A percentile compares a stretch with the other conserved stretches of the same genome.
phyloP scores from a whole-genome alignment of 2,888 invertebrate species.

The Tachina fera region DNA sequence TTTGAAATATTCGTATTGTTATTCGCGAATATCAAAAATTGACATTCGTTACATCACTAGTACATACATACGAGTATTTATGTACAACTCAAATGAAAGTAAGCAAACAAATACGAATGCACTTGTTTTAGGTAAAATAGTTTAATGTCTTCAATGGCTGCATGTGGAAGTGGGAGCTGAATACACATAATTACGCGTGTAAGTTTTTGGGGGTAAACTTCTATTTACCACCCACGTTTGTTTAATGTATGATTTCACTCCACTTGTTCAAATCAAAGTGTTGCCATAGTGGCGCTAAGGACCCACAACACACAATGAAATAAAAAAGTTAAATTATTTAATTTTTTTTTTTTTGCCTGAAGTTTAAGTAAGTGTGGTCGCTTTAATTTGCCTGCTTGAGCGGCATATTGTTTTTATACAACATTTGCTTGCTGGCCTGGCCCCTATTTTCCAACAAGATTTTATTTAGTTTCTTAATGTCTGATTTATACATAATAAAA shows the following conservation, averaged over 20 bases:
- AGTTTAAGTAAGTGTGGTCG: constrained; percentile 29
- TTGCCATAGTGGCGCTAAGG: constrained; percentile 61
- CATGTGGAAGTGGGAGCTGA: background rate
- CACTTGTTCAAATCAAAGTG: constrained; percentile 53
- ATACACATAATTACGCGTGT: constrained; percentile 9
- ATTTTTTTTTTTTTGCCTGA: background rate
- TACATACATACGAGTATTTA: background rate
- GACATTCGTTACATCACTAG: too few species aligned
- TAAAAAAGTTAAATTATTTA: background rate
- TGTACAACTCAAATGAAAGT: background rate
- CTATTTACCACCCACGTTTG: constrained; percentile 51
- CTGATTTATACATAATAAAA: background rate
- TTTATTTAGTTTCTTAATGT: constrained; percentile 33
- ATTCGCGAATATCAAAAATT: too few species aligned
- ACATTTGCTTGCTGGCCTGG: background rate
- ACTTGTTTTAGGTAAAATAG: background rate
- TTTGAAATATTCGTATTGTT: too few species aligned
- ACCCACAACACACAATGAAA: constrained; percentile 47
- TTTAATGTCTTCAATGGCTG: background rate
- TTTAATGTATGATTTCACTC: constrained; percentile 42
- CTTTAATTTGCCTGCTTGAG: constrained; percentile 1
- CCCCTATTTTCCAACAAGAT: background rate
- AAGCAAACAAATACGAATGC: background rate
- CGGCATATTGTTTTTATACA: constrained; percentile 38
- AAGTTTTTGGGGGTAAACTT: constrained; percentile 27